Base-by-base conservation (phyloP, 2,113 vertebrate genomes). In the Perca schrenkii region DNA sequence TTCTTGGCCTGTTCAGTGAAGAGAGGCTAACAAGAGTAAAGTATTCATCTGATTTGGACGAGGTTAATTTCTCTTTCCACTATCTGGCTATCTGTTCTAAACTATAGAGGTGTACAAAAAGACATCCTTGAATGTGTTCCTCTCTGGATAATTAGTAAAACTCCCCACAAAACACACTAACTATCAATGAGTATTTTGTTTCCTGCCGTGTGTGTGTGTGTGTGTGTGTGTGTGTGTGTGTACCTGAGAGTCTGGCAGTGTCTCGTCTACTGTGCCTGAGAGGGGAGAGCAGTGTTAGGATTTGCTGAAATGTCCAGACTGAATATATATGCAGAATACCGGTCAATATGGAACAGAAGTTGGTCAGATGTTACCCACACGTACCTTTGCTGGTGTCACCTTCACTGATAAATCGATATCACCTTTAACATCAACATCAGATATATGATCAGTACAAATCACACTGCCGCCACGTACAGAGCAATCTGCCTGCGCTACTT, bases 391-490 rank as follows among this genome's bases (percentile, higher is more conserved):
- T n/a, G 28, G 1, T 21, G 34, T 68, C n/a, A 54, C 0, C 8
- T 2, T 17, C 16, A 75, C 50, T 16, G 84, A 76, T 0, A 67
- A 0, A 52, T 50, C 1, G 0, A 84, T 12, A 3, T 36, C 1
- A 0, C 0, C 56, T 0, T 53, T 64, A 16, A 22, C 0, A 1
- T 2, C 17, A 43, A 10, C 6, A 11, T 2, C 6, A 11, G 2
- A 13, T 25, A 86, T 22, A n/a, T 15, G 31, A 22, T 81, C 77
- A 43, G 22, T 3, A 36, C 19, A 14, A 6, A 80, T 40, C 1
- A 71, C 40, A 31, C 77, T 17, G 16, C 22, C 3, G 0, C 1
- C 50, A 1, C 0, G 0, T 16, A 65, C 80, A 19, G 2, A 2
- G 49, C 47, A 16, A 46, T 43, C 0, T 46, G 58, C 65, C 13